phyloP scores from a whole-genome alignment of 92 coral and sea anemone species.

The Epizoanthus illoricatus region DNA sequence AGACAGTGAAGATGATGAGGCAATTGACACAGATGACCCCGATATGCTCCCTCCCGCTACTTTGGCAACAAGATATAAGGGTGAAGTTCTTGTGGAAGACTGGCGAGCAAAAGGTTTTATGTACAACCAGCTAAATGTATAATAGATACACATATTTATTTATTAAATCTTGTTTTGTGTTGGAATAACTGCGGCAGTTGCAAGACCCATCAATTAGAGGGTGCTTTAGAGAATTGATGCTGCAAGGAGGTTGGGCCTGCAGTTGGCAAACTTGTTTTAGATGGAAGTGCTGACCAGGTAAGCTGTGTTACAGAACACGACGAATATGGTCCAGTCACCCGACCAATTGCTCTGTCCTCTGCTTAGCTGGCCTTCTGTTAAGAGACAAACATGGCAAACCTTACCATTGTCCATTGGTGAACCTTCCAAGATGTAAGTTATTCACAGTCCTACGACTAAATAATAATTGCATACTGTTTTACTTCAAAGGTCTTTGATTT shows the following conservation, averaged over 20 bases:
- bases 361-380: slow-evolving; percentile 1
- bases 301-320: slow-evolving; percentile 3
- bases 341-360: background rate
- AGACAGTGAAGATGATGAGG: background rate
- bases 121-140: background rate
- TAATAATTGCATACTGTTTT: too few species aligned
- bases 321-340: background rate
- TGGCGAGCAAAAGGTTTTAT: background rate
- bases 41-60: slow-evolving; percentile 14
- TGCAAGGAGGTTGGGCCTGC: background rate
- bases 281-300: background rate
- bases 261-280: background rate
- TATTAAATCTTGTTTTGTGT: background rate
- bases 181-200: background rate
- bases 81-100: background rate
- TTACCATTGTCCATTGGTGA: slow-evolving; percentile 1
- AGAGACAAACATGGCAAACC: slow-evolving; percentile 2
- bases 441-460: background rate
- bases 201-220: background rate
- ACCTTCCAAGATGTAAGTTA: background rate
- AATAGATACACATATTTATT: background rate
- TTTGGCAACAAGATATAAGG: background rate
- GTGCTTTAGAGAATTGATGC: background rate
- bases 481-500: too few species aligned
- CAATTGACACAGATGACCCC: background rate